Percentiles rank a stretch among this genome's conserved stretches.
Evolutionary conservation across 2,888 invertebrate species (phyloP).

Genomic region (Fragum whitleyi): DNA sequence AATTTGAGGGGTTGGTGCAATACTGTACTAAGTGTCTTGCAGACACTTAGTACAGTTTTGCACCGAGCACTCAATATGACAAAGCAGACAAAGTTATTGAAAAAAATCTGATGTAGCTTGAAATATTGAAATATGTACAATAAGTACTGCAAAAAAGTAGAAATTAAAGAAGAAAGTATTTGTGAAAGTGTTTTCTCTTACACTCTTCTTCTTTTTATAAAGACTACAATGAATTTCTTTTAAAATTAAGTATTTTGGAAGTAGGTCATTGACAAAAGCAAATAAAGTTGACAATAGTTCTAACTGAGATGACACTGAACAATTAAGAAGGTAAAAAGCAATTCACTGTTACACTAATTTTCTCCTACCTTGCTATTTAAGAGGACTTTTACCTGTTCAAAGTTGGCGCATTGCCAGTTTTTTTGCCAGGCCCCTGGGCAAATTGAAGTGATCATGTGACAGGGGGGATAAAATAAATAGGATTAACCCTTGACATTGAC

Average conservation of each 20-base stretch:
- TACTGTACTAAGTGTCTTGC: too few species aligned
- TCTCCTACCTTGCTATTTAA: conserved; percentile 20
- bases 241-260: background rate
- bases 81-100: too few species aligned
- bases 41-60: too few species aligned
- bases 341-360: background rate
- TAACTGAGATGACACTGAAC: background rate
- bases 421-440: conserved; percentile 3
- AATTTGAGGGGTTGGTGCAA: too few species aligned
- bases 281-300: background rate
- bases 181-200: too few species aligned
- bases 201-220: too few species aligned
- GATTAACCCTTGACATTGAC: conserved; percentile 11
- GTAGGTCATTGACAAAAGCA: background rate
- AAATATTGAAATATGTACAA: too few species aligned
- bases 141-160: too few species aligned
- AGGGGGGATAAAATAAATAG: conserved; percentile 10
- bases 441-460: conserved; percentile 20
- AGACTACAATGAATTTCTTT: too few species aligned
- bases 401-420: conserved; percentile 12
- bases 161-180: too few species aligned
- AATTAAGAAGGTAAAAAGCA: background rate
- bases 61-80: too few species aligned
- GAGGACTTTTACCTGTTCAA: conserved; percentile 13
- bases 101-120: too few species aligned